Evolutionary conservation across 2,888 invertebrate genomes (phyloP), one percentile per base, ranked within the genome.

Genomic region (Agrypnus murinus): DNA sequence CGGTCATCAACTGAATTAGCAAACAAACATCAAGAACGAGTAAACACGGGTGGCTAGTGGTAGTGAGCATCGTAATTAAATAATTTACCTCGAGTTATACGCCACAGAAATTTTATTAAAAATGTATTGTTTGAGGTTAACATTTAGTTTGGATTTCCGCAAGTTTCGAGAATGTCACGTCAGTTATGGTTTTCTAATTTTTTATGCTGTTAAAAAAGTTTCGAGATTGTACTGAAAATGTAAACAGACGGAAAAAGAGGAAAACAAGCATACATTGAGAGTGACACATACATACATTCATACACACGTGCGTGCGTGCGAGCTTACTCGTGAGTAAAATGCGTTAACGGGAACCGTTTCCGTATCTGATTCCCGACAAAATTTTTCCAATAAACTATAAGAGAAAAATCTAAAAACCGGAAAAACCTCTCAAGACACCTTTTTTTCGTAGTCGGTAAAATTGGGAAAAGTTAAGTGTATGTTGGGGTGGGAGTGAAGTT

Each of bases 21-120:
- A 53, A 64, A 53, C 64, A 64, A 64, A 53, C 64, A 53, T 36
- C 64, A 64, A 63, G 64, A 53, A 38, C 38, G 48, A 53, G 64
- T 40, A 64, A 64, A 64, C 53, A 64, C 64, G 53, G 34, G 53
- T 36, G 15, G 53, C 17, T 25, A 25, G 25, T 25, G 25, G 19
- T 25, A 40, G 19, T 64, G 31, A 50, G 14, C 38, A 53, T 50
- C 53, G 50, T 64, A 64, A 64, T 64, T 64, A 53, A 53, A 53
- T 53, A 64, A 64, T 64, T 64, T 53, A 14, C 38, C 36, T 34
- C 34, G 34, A 17, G 48, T 48, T 25, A 48, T 17, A 48, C 17
- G 25, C 48, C 19, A 25, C 36, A 25, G 3, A 25, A 25, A 25
- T 25, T 25, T 25, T 25, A 25, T 25, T 25, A 25, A 25, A 25